These are phyloP conservation scores for Hypena proboscidalis DNA, from an alignment of 2,888 invertebrate species.

Conservation along the genomic window DNA sequence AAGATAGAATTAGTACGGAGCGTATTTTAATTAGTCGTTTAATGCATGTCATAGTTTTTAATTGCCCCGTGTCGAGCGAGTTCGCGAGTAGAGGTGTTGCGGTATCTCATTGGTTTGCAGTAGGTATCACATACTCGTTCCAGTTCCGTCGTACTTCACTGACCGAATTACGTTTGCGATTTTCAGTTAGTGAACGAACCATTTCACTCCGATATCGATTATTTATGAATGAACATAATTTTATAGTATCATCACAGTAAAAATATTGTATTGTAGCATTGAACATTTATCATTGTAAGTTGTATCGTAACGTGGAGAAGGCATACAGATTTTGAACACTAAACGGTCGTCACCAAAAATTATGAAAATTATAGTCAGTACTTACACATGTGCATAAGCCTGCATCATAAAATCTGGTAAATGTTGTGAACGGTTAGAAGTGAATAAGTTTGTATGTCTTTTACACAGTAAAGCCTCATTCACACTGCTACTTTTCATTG, in stretches of 20 bases:
- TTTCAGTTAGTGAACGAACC: conserved; percentile 24
- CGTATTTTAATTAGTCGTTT: conserved; percentile 81
- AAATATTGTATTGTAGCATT: conserved; percentile 36
- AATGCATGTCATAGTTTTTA: conserved; percentile 81
- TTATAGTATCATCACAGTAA: conserved; percentile 42
- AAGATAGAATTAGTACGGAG: conserved; percentile 75
- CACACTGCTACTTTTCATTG: too few species aligned
- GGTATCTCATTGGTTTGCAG: conserved; percentile 60
- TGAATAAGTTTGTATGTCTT: conserved; percentile 48
- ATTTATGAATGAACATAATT: conserved; percentile 42
- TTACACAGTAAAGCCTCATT: conserved; percentile 44
- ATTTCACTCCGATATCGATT: conserved; percentile 17
- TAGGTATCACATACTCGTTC: conserved; percentile 65
- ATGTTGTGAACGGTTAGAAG: conserved; percentile 26
- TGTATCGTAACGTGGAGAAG: conserved; percentile 48
- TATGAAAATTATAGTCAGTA: conserved; percentile 29
- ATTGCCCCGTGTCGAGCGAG: conserved; percentile 61
- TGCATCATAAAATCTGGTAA: conserved; percentile 43
- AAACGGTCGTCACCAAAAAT: conserved; percentile 3
- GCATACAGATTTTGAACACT: conserved; percentile 44
- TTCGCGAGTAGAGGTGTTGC: conserved; percentile 58
- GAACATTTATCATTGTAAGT: conserved; percentile 34
- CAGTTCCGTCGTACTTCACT: conserved; percentile 46
- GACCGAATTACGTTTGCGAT: conserved; percentile 32
- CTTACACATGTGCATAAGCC: conserved; percentile 50